Percentiles rank a stretch among this genome's conserved stretches.
These are phyloP conservation scores for Corythaixoides concolor DNA, from an alignment of 2,113 vertebrate species.

Conservation along the genomic window DNA sequence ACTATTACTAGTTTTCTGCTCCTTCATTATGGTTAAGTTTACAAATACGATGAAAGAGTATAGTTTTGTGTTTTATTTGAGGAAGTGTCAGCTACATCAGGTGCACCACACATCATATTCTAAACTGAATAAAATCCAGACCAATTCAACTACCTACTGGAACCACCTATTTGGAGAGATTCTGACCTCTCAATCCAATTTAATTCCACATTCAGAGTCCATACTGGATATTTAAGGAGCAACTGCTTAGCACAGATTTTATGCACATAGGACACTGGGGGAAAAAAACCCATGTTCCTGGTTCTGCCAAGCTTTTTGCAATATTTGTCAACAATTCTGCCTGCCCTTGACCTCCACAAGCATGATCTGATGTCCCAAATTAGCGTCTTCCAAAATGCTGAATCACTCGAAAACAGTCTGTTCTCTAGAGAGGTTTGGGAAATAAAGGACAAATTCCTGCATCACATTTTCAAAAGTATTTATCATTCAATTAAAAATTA, in stretches of 20 bases:
- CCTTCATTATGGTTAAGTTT: background rate
- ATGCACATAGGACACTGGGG: background rate
- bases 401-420: rapidly evolving
- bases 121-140: background rate
- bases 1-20: background rate
- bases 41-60: background rate
- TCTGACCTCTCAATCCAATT: background rate
- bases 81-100: background rate
- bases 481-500: background rate
- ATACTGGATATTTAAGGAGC: background rate
- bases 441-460: background rate
- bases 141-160: background rate
- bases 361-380: background rate
- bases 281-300: rapidly evolving
- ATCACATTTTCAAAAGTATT: background rate
- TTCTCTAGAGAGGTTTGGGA: background rate
- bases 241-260: background rate
- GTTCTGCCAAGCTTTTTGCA: background rate
- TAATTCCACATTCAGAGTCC: background rate
- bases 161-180: background rate
- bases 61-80: background rate
- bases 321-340: background rate
- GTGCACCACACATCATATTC: background rate
- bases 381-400: background rate
- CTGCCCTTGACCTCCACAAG: background rate